A percentile compares a stretch with the other conserved stretches of the same genome.
Conservation (phyloP, 2,888 invertebrate genomes). For the Thelaira solivaga region DNA sequence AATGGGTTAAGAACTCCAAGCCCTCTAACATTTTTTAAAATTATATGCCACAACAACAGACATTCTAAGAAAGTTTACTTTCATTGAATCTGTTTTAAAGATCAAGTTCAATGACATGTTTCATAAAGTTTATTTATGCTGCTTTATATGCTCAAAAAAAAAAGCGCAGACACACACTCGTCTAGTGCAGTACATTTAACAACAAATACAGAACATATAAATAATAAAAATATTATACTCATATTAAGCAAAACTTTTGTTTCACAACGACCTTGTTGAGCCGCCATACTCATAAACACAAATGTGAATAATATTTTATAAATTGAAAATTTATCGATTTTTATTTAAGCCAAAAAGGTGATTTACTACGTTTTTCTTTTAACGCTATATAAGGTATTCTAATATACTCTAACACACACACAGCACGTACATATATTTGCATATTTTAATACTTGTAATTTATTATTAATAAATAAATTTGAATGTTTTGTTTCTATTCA, state of each 20-base stretch:
- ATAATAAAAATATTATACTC: not conserved
- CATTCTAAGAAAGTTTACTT: not conserved
- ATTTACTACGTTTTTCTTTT: slow-evolving; percentile 7
- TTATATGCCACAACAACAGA: slow-evolving; percentile 18
- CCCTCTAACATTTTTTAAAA: not conserved
- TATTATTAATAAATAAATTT: slow-evolving; percentile 8
- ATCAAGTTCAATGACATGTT: slow-evolving; percentile 54
- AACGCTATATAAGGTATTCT: slow-evolving; percentile 41
- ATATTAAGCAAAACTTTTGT: not conserved
- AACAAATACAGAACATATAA: not conserved
- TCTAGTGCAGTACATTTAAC: not conserved
- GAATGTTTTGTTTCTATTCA: not conserved
- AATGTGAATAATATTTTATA: slow-evolving; percentile 23
- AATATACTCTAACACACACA: too few species aligned
- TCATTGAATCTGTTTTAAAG: slow-evolving; percentile 2
- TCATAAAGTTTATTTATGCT: not conserved
- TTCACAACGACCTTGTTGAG: slow-evolving; percentile 53
- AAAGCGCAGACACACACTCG: not conserved
- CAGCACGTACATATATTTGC: not conserved
- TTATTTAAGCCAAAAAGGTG: slow-evolving; percentile 1
- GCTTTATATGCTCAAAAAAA: not conserved
- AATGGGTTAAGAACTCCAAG: too few species aligned
- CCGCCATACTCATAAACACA: too few species aligned
- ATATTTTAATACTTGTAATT: too few species aligned
- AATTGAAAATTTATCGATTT: slow-evolving; percentile 17